Percentiles rank a stretch among this genome's conserved stretches.
phyloP scores from a whole-genome alignment of 2,888 invertebrate species.

The Heteromurus nitidus region DNA sequence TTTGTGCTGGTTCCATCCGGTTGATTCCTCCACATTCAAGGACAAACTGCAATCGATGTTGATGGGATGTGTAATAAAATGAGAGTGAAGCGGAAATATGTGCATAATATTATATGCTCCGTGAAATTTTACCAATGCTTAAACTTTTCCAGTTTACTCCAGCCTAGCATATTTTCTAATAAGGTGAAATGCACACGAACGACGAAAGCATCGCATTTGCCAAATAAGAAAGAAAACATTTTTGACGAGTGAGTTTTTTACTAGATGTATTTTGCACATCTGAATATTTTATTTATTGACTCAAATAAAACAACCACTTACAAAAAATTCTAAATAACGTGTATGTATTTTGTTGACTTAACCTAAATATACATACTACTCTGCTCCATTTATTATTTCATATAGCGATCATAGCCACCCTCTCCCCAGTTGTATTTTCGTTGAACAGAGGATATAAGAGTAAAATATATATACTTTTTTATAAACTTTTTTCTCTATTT shows the following conservation, averaged over 20 bases:
- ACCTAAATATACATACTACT: conserved; percentile 25
- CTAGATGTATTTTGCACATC: conserved; percentile 6
- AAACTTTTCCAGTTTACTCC: too few species aligned
- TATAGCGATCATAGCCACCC: conserved; percentile 14
- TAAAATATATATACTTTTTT: conserved; percentile 47
- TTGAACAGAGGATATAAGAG: conserved; percentile 30
- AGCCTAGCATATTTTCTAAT: too few species aligned
- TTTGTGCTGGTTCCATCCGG: conserved; percentile 13
- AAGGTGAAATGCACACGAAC: not conserved
- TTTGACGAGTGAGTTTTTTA: too few species aligned
- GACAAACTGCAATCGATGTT: conserved; percentile 22
- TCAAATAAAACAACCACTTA: conserved; percentile 60
- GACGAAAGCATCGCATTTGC: not conserved
- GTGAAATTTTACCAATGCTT: too few species aligned
- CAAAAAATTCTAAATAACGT: conserved; percentile 39
- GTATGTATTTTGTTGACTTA: conserved; percentile 6
- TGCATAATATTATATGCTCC: too few species aligned
- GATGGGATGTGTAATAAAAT: too few species aligned
- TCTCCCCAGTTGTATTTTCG: not conserved
- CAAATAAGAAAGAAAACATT: not conserved
- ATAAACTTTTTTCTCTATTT: conserved; percentile 7
- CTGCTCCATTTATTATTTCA: not conserved
- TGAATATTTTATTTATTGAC: conserved; percentile 52
- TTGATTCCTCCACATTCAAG: conserved; percentile 18
- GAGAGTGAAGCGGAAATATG: too few species aligned